Evolutionary conservation across 2,113 vertebrate genomes (phyloP).

Genomic region (Zonotrichia leucophrys): DNA sequence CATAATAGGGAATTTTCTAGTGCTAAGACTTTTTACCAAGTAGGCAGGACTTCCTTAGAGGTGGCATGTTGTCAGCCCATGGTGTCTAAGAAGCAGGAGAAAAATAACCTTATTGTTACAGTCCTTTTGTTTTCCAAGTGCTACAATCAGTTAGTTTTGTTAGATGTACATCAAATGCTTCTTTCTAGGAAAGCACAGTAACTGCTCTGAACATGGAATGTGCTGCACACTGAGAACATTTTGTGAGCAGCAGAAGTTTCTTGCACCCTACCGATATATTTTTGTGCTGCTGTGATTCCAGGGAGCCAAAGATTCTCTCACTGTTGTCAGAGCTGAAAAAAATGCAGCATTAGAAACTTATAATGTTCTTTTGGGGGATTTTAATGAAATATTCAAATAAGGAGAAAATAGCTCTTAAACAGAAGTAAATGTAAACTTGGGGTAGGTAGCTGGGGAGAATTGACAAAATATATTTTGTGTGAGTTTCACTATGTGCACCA

Average conservation of each 20-base stretch:
- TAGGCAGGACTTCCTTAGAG: neutral
- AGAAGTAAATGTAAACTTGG: neutral
- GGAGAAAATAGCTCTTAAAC: neutral
- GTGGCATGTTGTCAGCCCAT: neutral
- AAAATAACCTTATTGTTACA: neutral
- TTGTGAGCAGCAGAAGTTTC: neutral
- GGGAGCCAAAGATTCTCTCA: neutral
- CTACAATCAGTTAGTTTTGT: neutral
- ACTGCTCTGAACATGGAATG: accelerated
- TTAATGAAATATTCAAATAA: neutral
- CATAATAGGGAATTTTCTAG: neutral
- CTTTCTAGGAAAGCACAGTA: neutral
- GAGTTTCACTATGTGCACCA: neutral
- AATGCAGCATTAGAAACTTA: neutral
- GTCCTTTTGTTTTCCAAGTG: neutral
- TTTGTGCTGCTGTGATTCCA: neutral
- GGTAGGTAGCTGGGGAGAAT: neutral
- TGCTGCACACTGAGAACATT: accelerated
- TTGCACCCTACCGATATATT: accelerated
- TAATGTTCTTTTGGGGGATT: neutral
- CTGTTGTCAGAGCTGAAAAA: neutral
- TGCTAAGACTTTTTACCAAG: neutral
- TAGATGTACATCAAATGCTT: neutral
- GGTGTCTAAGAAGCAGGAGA: neutral
- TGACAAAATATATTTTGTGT: neutral